Base-by-base conservation (phyloP, 2,113 vertebrate genomes). In the Gopherus flavomarginatus region DNA sequence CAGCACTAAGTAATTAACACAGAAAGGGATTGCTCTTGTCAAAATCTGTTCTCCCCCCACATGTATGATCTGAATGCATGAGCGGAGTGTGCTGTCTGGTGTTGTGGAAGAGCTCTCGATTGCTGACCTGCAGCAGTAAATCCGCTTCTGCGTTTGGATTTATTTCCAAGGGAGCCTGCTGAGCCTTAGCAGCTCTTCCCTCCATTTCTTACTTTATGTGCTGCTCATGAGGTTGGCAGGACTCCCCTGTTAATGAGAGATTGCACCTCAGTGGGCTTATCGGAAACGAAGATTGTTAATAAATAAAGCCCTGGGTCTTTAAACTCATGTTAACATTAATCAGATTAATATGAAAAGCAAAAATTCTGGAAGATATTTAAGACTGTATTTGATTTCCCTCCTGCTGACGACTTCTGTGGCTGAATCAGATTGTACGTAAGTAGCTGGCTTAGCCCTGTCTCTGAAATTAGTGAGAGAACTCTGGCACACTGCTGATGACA, bases 251-350 rank as follows among this genome's bases (percentile, higher is more conserved):
- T 83, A 87, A 94, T 0, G 29, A 96, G 93, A 90, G 93, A 87
- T 87, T 87, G 89, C 93, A 95, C 95, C 93, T 96, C 96, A 57
- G 84, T 1, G 1, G 87, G 91, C 91, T 90, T 88, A 87, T 89
- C 26, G 29, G 94, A 95, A 96, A 65, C 53, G 59, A 93, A 92
- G 87, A 87, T 86, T 90, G 93, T 95, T 97, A 94, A 97, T 94
- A 97, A 97, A 95, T 95, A 89, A 96, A 96, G 84, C 90, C 81
- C 80, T n/a, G 10, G 88, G 91, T 87, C 96, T 94, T 97, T 96
- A 97, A 97, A 93, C 82, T 94, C 38, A 0, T 87, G 94, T 95
- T 97, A 97, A 92, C 84, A 56, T 94, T 97, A 89, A 95, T 97
- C 86, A 95, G 96, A 95, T 97, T 93, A 86, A 87, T 95, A 90